Conservation (phyloP, 2,888 invertebrate genomes). For the Fragum whitleyi region DNA sequence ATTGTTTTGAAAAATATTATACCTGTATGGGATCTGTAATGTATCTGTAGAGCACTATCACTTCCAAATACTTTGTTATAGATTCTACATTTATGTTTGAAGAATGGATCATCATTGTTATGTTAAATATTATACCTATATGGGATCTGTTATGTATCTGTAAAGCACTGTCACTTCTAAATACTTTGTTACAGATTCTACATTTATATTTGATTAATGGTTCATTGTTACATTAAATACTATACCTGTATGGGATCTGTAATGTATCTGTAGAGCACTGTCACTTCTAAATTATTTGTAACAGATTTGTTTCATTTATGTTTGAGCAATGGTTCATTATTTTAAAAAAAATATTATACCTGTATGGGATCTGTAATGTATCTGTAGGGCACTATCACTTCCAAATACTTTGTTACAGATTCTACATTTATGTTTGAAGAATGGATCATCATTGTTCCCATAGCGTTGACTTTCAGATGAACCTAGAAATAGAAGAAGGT, state of each 20-base stretch:
- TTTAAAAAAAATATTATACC: slow-evolving; percentile 86
- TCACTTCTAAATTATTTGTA: slow-evolving; percentile 99
- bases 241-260: slow-evolving; percentile 98
- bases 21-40: slow-evolving; percentile 99
- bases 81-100: slow-evolving; percentile 95
- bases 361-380: slow-evolving; percentile 99
- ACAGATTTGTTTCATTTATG: slow-evolving; percentile 99
- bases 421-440: slow-evolving; percentile 93
- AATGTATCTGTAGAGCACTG: slow-evolving; percentile 98
- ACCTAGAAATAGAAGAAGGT: slow-evolving; percentile 67
- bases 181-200: slow-evolving; percentile 99
- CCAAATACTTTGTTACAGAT: slow-evolving; percentile 99
- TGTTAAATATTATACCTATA: slow-evolving; percentile 89
- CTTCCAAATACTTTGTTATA: slow-evolving; percentile 99
- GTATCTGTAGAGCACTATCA: slow-evolving; percentile 98
- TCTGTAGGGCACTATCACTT: slow-evolving; percentile 98
- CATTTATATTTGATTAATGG: slow-evolving; percentile 91
- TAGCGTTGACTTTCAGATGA: slow-evolving; percentile 63
- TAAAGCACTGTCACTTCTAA: slow-evolving; percentile 98
- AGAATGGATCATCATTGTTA: slow-evolving; percentile 83
- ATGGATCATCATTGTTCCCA: slow-evolving; percentile 79
- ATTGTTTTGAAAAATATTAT: slow-evolving; percentile 15
- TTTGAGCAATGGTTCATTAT: slow-evolving; percentile 81
- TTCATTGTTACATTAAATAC: no score
- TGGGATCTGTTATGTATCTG: slow-evolving; percentile 99